Conservation (phyloP, 2,888 invertebrate species). For the Malthinus seriepunctatus region DNA sequence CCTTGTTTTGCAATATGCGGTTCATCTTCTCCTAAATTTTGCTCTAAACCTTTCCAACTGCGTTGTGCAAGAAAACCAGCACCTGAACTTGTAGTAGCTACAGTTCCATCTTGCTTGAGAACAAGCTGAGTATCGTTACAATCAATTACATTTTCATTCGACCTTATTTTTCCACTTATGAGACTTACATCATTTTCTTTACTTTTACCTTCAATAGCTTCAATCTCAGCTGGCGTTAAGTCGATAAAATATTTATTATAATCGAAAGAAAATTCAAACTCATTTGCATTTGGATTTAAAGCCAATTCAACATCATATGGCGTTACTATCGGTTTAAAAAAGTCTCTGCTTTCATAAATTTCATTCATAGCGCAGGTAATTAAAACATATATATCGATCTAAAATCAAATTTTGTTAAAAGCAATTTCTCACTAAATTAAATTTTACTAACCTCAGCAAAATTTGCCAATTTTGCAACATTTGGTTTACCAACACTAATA, state of each 20-base stretch:
- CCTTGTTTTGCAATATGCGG: slow-evolving; percentile 72
- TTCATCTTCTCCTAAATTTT: slow-evolving; percentile 73
- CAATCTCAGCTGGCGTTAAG: slow-evolving; percentile 45
- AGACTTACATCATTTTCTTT: slow-evolving; percentile 69
- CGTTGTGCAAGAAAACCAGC: slow-evolving; percentile 68
- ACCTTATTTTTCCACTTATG: slow-evolving; percentile 71
- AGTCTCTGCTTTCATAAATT: slow-evolving; percentile 81
- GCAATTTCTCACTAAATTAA: neutral
- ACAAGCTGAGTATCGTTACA: slow-evolving; percentile 37
- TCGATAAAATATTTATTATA: slow-evolving; percentile 65
- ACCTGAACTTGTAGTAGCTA: slow-evolving; percentile 60
- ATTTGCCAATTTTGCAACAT: slow-evolving; percentile 93
- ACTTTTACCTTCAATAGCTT: slow-evolving; percentile 23
- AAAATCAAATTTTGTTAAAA: slow-evolving; percentile 38
- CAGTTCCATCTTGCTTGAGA: slow-evolving; percentile 54
- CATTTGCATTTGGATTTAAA: slow-evolving; percentile 62
- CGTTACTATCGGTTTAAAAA: slow-evolving; percentile 87
- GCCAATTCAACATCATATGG: slow-evolving; percentile 91
- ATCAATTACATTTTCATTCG: slow-evolving; percentile 46
- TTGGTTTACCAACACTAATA: slow-evolving; percentile 92
- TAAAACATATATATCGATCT: slow-evolving; percentile 90
- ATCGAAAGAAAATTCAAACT: slow-evolving; percentile 59
- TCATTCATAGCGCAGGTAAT: slow-evolving; percentile 92
- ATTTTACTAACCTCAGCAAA: slow-evolving; percentile 73
- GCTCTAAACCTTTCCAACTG: slow-evolving; percentile 87